A percentile compares a stretch with the other conserved stretches of the same genome.
Conservation (phyloP, 2,113 vertebrate species). For the Myocastor coypus region DNA sequence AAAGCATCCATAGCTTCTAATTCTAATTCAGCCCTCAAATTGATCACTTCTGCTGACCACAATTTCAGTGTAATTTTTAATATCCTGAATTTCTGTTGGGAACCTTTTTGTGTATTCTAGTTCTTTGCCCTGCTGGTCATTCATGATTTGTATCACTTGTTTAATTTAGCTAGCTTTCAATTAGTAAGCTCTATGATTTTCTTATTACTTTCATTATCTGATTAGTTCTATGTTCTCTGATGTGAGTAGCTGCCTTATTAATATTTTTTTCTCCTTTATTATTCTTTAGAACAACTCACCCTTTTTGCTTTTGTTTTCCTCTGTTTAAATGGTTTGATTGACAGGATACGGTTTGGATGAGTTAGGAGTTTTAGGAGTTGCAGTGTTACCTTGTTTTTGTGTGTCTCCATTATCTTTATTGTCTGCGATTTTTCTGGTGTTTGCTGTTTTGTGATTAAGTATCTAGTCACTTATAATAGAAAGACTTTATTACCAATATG, state of each 20-base stretch:
- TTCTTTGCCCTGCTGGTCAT: not conserved
- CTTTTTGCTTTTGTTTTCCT: not conserved
- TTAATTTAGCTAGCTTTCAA: not conserved
- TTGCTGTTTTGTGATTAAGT: not conserved
- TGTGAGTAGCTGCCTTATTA: not conserved
- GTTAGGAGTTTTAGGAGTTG: not conserved
- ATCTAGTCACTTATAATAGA: not conserved
- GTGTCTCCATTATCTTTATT: not conserved
- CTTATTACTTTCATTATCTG: not conserved
- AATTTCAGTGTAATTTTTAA: not conserved
- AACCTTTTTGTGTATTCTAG: not conserved
- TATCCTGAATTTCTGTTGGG: not conserved
- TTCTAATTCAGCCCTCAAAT: not conserved
- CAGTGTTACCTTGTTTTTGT: not conserved
- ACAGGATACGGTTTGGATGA: not conserved
- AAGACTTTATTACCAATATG: not conserved
- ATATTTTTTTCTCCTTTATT: not conserved
- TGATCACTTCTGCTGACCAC: not conserved
- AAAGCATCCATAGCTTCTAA: not conserved
- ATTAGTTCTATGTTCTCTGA: not conserved
- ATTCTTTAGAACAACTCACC: not conserved
- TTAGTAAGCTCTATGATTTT: not conserved
- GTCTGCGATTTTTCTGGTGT: not conserved
- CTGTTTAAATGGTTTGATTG: not conserved
- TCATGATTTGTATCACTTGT: not conserved